Evolutionary conservation across 2,113 vertebrate species (phyloP), one percentile per base, ranked within the genome.

Genomic region (Sander lucioperca): DNA sequence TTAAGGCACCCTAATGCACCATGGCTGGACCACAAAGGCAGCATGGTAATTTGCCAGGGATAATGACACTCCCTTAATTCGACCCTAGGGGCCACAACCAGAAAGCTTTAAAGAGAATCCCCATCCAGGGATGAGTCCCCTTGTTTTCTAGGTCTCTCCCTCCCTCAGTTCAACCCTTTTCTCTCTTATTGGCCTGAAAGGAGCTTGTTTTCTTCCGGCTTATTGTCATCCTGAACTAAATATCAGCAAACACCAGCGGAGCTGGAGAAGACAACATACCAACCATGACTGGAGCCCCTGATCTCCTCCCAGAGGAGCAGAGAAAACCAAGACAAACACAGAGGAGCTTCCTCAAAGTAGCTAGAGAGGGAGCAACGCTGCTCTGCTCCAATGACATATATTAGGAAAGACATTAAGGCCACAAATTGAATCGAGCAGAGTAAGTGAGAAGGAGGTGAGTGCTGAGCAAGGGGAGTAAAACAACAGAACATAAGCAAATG

Each of bases 21-120:
- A 83, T 94, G 95, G 95, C 88, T 80, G 86, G 64, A 87, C 92
- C 91, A 97, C 94, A 96, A 94, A 92, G 91, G 84, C 90, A 77
- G 90, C 74, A 90, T 92, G 93, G 95, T 95, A 93, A 96, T 96
- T 95, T 95, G 95, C 94, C 93, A 95, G 87, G 92, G 94, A 95
- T 96, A 96, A 97, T 96, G 95, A 96, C 93, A 94, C 94, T 93
- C 92, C 91, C 92, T 94, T 94, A 95, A 95, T 95, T 94, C 83
- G 89, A 78, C 91, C 86, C 84, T 64, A 68, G 90, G 90, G 91
- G 92, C 92, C 95, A 95, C 94, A 93, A 95, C 87, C 77, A 86
- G 80, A 90, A 73, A 94, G 92, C 92, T 87, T 93, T 92, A 93
- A 92, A 94, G 89, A 92, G 86, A 90, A 82, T 84, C 89, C 87